These are phyloP conservation scores for Neofelis nebulosa DNA, from an alignment of 2,113 vertebrate species.

Conservation along the genomic window DNA sequence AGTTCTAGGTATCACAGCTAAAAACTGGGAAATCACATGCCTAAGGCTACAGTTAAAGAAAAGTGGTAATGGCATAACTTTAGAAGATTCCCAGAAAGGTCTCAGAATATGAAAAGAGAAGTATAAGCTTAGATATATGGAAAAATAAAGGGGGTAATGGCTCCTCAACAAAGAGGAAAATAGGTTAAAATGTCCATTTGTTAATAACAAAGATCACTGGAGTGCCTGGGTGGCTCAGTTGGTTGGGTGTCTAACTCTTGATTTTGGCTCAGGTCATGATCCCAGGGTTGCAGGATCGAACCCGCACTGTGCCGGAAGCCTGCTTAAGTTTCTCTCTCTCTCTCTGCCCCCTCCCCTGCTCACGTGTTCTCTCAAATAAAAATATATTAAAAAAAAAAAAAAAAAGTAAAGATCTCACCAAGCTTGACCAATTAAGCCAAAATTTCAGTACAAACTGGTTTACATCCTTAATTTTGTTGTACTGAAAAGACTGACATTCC, in stretches of 20 bases:
- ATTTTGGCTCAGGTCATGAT: too few relatives aligned
- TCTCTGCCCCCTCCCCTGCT: too few relatives aligned
- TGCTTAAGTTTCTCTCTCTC: too few relatives aligned
- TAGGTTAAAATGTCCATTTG: neutral
- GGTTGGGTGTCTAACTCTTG: too few relatives aligned
- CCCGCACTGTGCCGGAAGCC: too few relatives aligned
- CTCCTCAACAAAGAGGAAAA: neutral
- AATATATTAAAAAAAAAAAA: too few relatives aligned
- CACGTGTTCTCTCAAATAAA: too few relatives aligned
- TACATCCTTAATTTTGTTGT: neutral
- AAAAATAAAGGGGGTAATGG: neutral
- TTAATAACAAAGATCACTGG: neutral
- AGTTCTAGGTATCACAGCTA: neutral
- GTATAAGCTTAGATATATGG: neutral
- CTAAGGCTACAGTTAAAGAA: neutral
- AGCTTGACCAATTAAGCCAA: neutral
- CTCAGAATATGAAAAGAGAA: neutral
- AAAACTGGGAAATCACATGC: neutral
- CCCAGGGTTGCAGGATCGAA: too few relatives aligned
- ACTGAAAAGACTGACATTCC: neutral
- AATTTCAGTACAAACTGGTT: neutral
- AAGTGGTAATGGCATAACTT: neutral
- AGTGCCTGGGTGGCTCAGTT: too few relatives aligned
- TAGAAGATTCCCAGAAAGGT: neutral
- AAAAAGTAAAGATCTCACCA: neutral